These are phyloP conservation scores for Acleris sparsana DNA, from an alignment of 2,888 invertebrate genomes.

Conservation along the genomic window DNA sequence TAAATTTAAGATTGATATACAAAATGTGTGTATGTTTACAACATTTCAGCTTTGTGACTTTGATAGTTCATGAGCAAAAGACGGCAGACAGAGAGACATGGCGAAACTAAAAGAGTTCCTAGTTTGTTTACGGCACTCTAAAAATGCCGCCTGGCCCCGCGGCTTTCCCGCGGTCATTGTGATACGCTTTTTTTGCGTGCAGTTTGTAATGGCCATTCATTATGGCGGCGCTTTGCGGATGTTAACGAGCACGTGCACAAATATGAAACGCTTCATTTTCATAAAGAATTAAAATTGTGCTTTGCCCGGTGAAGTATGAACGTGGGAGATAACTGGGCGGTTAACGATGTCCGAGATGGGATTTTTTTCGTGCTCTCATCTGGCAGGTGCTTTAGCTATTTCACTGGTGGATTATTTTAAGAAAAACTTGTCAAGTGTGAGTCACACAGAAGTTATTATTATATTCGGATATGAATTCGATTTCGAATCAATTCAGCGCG, in stretches of 20 bases:
- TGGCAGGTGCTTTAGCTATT: too few relatives aligned
- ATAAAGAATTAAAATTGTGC: conserved; percentile 33
- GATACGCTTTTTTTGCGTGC: conserved; percentile 37
- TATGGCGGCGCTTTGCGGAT: conserved; percentile 38
- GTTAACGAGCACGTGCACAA: conserved; percentile 44
- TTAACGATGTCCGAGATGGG: conserved; percentile 19
- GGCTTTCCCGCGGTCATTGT: conserved; percentile 9
- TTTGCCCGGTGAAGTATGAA: conserved; percentile 16
- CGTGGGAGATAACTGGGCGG: conserved; percentile 18
- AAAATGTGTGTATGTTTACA: too few relatives aligned
- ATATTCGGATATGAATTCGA: too few relatives aligned
- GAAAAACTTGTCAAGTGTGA: too few relatives aligned
- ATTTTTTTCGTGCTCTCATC: background rate
- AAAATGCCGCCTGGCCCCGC: background rate
- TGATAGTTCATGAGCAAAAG: too few relatives aligned
- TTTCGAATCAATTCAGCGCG: too few relatives aligned
- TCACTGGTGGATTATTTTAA: too few relatives aligned
- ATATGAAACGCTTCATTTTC: conserved; percentile 36
- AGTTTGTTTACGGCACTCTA: background rate
- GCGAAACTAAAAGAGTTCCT: background rate
- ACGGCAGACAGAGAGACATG: too few relatives aligned
- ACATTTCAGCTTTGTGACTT: too few relatives aligned
- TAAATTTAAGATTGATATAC: too few relatives aligned
- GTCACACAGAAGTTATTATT: too few relatives aligned
- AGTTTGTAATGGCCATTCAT: conserved; percentile 44